A percentile compares a stretch with the other conserved stretches of the same genome.
These are phyloP conservation scores for Drosophila sulfurigaster DNA, from an alignment of 1,140 invertebrate genomes.

Conservation along the genomic window DNA sequence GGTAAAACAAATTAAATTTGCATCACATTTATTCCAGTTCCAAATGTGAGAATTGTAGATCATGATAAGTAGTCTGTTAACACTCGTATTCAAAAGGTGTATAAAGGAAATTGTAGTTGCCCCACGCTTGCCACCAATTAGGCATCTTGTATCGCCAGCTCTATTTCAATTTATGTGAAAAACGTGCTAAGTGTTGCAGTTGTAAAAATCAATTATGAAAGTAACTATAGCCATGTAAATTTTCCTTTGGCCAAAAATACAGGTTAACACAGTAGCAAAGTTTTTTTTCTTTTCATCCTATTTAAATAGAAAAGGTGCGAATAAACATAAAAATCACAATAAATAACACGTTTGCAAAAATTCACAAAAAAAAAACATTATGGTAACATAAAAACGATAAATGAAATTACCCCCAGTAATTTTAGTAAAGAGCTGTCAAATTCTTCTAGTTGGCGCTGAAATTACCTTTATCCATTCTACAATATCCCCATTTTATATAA, in stretches of 20 bases:
- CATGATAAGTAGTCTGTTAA: too few relatives aligned
- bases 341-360: conserved; percentile 68
- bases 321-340: conserved; percentile 74
- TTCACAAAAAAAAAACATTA: conserved; percentile 24
- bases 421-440: conserved; percentile 12
- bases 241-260: conserved; percentile 12
- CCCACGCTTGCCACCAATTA: conserved; percentile 2
- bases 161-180: conserved; percentile 71
- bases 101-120: conserved; percentile 7
- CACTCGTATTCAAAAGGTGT: too few relatives aligned
- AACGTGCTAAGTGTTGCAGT: conserved; percentile 55
- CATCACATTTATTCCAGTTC: too few relatives aligned
- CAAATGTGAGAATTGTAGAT: too few relatives aligned
- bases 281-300: conserved; percentile 37
- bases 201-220: conserved; percentile 23
- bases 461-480: too few relatives aligned
- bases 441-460: too few relatives aligned
- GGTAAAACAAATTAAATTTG: too few relatives aligned
- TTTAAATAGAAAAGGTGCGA: conserved; percentile 76
- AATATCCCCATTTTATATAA: too few relatives aligned
- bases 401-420: conserved; percentile 74
- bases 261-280: conserved; percentile 37
- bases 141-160: not conserved
- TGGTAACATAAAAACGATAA: conserved; percentile 47
- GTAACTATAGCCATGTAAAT: conserved; percentile 32